Evolutionary conservation across 2,113 vertebrate genomes (phyloP).

Genomic region (Carollia perspicillata): DNA sequence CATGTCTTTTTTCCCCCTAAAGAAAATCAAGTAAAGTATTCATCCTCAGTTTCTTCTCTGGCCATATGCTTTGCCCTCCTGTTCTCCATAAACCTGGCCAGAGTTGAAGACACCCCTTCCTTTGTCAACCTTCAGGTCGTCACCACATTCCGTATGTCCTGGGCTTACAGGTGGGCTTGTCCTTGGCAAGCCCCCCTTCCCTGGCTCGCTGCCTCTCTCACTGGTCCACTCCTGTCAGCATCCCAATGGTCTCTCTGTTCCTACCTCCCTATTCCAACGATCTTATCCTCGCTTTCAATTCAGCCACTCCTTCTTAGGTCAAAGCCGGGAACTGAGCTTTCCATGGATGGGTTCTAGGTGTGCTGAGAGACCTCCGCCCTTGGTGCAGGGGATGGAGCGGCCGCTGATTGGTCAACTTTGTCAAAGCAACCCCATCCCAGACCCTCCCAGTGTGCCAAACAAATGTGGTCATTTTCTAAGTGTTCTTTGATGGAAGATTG

Average conservation of each 20-base stretch:
- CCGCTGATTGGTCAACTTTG: neutral
- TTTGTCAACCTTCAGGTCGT: accelerated
- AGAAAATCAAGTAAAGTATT: neutral
- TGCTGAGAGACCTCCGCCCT: neutral
- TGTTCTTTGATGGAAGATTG: neutral
- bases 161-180: neutral
- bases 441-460: neutral
- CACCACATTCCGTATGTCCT: neutral
- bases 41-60: neutral
- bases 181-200: no score
- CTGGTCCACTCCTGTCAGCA: neutral
- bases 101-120: neutral
- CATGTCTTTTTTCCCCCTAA: neutral
- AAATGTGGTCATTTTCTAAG: neutral
- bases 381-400: neutral
- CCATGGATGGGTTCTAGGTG: neutral
- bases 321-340: neutral
- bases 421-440: neutral
- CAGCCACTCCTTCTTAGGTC: neutral
- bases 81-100: neutral
- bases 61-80: neutral
- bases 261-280: neutral
- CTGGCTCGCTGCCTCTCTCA: neutral
- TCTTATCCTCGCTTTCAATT: neutral
- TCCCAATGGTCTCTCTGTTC: neutral